Conservation (phyloP, 2,797 vertebrate genomes). For the Fringilla coelebs region DNA sequence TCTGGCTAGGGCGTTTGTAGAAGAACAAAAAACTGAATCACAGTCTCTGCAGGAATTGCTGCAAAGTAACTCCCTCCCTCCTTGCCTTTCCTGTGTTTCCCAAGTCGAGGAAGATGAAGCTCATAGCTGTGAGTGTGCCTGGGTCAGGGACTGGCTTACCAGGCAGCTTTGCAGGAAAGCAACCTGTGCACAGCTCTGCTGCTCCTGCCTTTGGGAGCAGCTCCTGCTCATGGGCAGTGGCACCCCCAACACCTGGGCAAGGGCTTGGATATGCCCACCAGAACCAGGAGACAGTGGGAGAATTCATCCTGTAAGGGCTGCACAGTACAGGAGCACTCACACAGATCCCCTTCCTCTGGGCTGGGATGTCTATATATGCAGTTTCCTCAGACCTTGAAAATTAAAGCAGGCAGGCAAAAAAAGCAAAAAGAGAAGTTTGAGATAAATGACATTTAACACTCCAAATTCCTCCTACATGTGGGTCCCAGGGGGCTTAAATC, state of each 20-base stretch:
- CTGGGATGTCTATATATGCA: neutral
- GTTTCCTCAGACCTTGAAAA: neutral
- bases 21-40: conserved; percentile 29
- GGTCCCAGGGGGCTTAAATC: neutral
- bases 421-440: neutral
- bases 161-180: neutral
- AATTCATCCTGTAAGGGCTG: neutral
- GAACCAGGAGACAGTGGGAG: neutral
- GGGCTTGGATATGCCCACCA: neutral
- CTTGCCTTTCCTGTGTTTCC: neutral
- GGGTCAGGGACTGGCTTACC: fast-evolving
- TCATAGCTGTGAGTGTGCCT: fast-evolving
- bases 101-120: fast-evolving
- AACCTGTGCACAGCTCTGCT: neutral
- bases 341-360: neutral
- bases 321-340: neutral
- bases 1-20: neutral
- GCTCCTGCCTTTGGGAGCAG: neutral
- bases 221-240: fast-evolving
- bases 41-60: neutral
- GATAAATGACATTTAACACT: neutral
- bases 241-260: neutral
- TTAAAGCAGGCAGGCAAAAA: neutral
- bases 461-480: neutral
- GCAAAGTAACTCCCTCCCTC: neutral